Conservation (phyloP, 30 jellyfish, hydroid and myxozoan species). For the Hydractinia echinata region DNA sequence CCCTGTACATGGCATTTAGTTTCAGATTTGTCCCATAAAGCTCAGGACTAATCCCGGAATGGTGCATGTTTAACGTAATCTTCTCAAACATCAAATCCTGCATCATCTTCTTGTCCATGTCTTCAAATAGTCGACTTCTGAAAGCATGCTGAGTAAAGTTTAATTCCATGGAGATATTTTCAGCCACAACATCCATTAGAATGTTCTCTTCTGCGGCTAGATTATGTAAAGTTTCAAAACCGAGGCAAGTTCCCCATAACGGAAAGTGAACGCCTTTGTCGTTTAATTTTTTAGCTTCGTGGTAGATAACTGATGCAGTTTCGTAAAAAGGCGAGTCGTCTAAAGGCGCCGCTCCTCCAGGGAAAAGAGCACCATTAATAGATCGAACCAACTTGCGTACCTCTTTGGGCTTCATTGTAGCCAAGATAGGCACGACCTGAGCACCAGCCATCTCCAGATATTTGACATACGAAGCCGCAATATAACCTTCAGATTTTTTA, state of each 20-base stretch:
- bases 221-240: constrained; percentile 37
- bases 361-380: constrained; percentile 54
- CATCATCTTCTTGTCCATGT: neutral
- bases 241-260: constrained; percentile 60
- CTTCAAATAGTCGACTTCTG: constrained; percentile 35
- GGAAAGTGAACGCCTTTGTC: constrained; percentile 61
- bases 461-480: constrained; percentile 81
- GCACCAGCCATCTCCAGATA: constrained; percentile 67
- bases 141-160: constrained; percentile 27
- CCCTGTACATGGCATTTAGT: constrained; percentile 35
- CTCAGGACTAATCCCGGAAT: constrained; percentile 37
- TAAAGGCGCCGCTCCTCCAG: constrained; percentile 71
- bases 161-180: constrained; percentile 36
- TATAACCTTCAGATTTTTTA: constrained; percentile 50
- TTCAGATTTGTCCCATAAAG: constrained; percentile 27
- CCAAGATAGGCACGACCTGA: constrained; percentile 59
- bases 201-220: constrained; percentile 30
- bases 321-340: constrained; percentile 36
- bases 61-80: constrained; percentile 57
- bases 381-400: constrained; percentile 36
- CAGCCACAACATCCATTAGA: constrained; percentile 29
- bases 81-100: constrained; percentile 34
- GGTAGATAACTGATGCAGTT: constrained; percentile 36
- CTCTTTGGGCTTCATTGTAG: constrained; percentile 36
- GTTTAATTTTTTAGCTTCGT: constrained; percentile 48